Evolutionary conservation across 2,888 invertebrate genomes (phyloP).

Genomic region (Tridacna gigas): DNA sequence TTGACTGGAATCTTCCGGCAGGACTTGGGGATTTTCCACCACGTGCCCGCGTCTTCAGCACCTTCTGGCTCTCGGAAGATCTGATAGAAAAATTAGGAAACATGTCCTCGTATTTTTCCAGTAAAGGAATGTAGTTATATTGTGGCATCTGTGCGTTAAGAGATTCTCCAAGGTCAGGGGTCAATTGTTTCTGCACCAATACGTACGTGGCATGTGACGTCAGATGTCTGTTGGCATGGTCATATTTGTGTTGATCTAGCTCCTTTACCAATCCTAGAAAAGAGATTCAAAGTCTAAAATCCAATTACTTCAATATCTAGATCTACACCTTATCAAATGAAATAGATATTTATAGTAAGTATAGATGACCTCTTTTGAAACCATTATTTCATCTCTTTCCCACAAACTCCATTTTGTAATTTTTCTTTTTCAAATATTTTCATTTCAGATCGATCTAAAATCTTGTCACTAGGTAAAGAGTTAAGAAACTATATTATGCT

Average conservation of each 20-base stretch:
- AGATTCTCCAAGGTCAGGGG: slow-evolving; percentile 55
- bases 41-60: slow-evolving; percentile 66
- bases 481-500: too few species aligned
- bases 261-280: slow-evolving; percentile 83
- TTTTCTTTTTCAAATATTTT: too few species aligned
- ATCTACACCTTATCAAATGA: too few species aligned
- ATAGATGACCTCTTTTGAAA: too few species aligned
- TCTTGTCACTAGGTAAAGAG: too few species aligned
- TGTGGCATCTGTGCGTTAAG: slow-evolving; percentile 62
- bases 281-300: neutral
- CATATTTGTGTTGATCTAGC: slow-evolving; percentile 81
- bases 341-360: too few species aligned
- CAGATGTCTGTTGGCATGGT: slow-evolving; percentile 82
- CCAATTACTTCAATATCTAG: too few species aligned
- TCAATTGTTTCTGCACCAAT: slow-evolving; percentile 80
- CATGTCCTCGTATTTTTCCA: slow-evolving; percentile 79
- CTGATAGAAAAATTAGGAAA: slow-evolving; percentile 82
- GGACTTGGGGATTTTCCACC: slow-evolving; percentile 81
- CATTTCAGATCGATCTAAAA: too few species aligned
- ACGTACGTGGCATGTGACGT: slow-evolving; percentile 83
- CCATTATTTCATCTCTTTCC: too few species aligned
- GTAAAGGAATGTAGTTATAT: slow-evolving; percentile 80
- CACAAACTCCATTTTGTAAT: too few species aligned
- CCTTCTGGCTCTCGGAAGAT: slow-evolving; percentile 74
- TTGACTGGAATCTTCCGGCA: slow-evolving; percentile 72